A percentile compares a stretch with the other conserved stretches of the same genome.
phyloP scores from a whole-genome alignment of 2,113 vertebrate species.

The Oncorhynchus keta region DNA sequence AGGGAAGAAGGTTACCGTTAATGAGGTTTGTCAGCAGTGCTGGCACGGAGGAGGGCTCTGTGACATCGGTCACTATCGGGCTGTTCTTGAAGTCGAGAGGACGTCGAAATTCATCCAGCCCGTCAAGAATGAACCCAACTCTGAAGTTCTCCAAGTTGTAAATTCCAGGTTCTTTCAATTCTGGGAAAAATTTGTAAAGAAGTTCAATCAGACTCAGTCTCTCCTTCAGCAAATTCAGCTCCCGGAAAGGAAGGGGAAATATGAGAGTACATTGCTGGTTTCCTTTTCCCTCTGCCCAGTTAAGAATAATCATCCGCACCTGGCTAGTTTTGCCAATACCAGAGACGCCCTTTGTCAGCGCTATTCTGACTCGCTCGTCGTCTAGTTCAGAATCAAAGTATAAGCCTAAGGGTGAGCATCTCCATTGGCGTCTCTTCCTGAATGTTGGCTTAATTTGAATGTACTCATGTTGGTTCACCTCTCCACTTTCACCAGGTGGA shows the following conservation, averaged over 20 bases:
- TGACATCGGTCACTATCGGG: constrained; percentile 27
- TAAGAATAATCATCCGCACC: constrained; percentile 38
- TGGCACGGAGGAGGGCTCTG: constrained; percentile 18
- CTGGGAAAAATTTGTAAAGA: constrained; percentile 40
- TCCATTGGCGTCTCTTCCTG: neutral
- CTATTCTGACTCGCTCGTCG: neutral
- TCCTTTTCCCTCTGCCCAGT: constrained; percentile 41
- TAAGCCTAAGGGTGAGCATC: neutral
- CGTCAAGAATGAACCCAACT: constrained; percentile 50
- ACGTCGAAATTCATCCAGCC: constrained; percentile 34
- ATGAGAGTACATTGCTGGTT: constrained; percentile 24
- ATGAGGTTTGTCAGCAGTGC: constrained; percentile 46
- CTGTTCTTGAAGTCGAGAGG: constrained; percentile 19
- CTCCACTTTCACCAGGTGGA: neutral
- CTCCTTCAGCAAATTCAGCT: constrained; percentile 29
- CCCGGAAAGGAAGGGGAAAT: constrained; percentile 49
- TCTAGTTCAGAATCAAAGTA: neutral
- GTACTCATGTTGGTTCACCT: neutral
- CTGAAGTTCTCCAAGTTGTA: constrained; percentile 17
- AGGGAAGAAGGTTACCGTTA: constrained; percentile 40
- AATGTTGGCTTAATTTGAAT: neutral
- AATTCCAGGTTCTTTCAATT: constrained; percentile 19
- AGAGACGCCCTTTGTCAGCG: constrained; percentile 38
- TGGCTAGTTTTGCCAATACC: constrained; percentile 50
- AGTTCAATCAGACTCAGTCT: constrained; percentile 35